Evolutionary conservation across 2,888 invertebrate genomes (phyloP), one percentile per base, ranked within the genome.

Genomic region (Drosophila incognita): DNA sequence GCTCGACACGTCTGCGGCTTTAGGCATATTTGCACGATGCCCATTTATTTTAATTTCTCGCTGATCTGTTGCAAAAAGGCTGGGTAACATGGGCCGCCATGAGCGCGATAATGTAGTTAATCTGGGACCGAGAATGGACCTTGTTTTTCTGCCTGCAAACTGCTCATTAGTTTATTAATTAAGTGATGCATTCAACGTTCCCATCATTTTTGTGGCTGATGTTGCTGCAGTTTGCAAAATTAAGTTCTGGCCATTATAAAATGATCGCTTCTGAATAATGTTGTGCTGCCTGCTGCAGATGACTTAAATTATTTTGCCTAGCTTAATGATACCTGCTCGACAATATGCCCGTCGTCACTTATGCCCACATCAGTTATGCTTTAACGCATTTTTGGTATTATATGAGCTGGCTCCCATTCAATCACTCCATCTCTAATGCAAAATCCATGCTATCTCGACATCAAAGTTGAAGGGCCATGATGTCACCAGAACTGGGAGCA

Each of bases 101-200:
- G 65, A 61, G 56, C 38, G 42, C 56, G 59, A 24, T 66, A 68
- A 75, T 82, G 71, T 59, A 87, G 89, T 82, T 85, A 74, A 85
- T 85, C 89, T 76, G 49, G 49, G 11, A 13, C 35, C 51, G 24
- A 49, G 52, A 51, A 35, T 52, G 38, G 35, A 58, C 48, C 75
- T 75, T 42, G 73, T 78, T 74, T 80, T 74, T 60, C 38, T 62
- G 70, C 67, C 69, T 70, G 77, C 83, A 79, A 90, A 78, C 89
- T 87, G 89, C 89, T 87, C 87, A 87, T 87, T 87, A 87, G 87
- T 86, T 87, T 87, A 87, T 90, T 87, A 87, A 87, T 87, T 87
- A 87, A 87, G 87, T 59, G 63, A 56, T 59, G 66, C 69, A 54
- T 62, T 74, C 69, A 58, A 57, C 40, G 74, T 77, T 80, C 81